Conservation (phyloP, 2,797 vertebrate species). For the Paguma larvata region DNA sequence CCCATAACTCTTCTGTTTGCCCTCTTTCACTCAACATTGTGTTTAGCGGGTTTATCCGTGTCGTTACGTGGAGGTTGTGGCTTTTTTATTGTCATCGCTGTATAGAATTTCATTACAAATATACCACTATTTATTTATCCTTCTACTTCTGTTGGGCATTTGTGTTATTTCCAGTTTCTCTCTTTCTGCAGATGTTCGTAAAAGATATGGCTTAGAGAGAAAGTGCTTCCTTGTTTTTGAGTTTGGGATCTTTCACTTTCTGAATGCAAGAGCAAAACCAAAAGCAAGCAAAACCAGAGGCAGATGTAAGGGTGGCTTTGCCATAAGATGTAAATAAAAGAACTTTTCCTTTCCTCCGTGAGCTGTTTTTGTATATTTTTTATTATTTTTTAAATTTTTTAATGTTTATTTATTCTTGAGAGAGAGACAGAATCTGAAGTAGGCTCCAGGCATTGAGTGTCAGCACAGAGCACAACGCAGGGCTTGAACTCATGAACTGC, state of each 20-base stretch:
- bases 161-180: not conserved
- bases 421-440: no score
- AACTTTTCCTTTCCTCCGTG: not conserved
- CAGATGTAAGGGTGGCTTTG: not conserved
- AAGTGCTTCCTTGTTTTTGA: not conserved
- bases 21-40: not conserved
- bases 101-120: not conserved
- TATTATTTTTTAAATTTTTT: no score
- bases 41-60: not conserved
- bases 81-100: not conserved
- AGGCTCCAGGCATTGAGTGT: no score
- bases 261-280: not conserved
- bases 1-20: not conserved
- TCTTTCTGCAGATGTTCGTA: not conserved
- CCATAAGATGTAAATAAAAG: no score
- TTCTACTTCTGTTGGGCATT: not conserved
- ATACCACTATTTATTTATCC: not conserved
- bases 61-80: fast-evolving
- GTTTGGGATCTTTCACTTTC: not conserved
- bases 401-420: no score
- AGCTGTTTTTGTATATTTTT: no score
- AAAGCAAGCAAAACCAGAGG: not conserved
- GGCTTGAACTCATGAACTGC: no score
- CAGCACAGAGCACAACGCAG: no score
- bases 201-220: not conserved